Conservation (phyloP, 2,113 vertebrate species). For the human region GRCh38 chr5:165419501-165420000, state of each 20-base stretch:
- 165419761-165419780: not conserved
- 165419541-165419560: not conserved
- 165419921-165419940: conserved; percentile 13
- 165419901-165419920: not conserved
- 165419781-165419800: not conserved
- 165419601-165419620: not conserved
- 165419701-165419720: not conserved
- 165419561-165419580: not conserved
- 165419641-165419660: not conserved
- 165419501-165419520: not conserved
- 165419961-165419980: not conserved
- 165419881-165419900: not conserved
- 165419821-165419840: not conserved
- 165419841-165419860: not conserved
- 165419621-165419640: too few species aligned
- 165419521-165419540: not conserved
- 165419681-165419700: not conserved
- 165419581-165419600: not conserved
- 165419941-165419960: not conserved
- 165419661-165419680: not conserved
- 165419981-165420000: not conserved
- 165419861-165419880: not conserved
- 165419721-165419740: not conserved
- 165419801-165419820: not conserved
- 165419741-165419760: not conserved